phyloP scores from a whole-genome alignment of 2,113 vertebrate species.

The Calyptomena viridis region DNA sequence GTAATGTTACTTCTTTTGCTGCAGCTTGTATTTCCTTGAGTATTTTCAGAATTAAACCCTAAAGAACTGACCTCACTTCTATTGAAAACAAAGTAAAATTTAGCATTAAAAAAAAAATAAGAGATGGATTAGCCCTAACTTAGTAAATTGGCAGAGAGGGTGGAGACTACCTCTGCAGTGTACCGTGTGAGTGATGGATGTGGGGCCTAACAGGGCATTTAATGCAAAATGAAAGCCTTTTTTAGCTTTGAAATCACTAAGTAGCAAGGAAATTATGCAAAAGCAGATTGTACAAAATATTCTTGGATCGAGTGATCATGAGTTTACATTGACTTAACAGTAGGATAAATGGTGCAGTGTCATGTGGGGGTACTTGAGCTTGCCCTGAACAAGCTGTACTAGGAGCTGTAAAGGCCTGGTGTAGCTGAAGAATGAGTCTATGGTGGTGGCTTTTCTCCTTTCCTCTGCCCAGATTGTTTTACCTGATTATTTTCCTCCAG shows the following conservation, averaged over 20 bases:
- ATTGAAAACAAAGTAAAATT: neutral
- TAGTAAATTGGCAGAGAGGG: neutral
- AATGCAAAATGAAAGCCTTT: neutral
- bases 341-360: neutral
- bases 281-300: constrained; percentile 25
- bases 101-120: neutral
- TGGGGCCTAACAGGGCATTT: neutral
- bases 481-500: neutral
- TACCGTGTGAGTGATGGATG: neutral
- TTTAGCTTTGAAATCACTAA: constrained; percentile 25
- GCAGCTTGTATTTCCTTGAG: neutral
- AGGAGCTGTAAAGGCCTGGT: neutral
- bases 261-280: constrained; percentile 10
- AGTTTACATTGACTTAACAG: constrained; percentile 26
- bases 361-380: neutral
- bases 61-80: neutral
- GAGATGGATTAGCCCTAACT: neutral
- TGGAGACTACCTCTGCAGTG: neutral
- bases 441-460: neutral
- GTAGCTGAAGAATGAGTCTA: neutral
- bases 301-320: constrained; percentile 47
- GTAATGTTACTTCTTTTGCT: neutral
- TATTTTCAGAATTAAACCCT: neutral
- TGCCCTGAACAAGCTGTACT: neutral
- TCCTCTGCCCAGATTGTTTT: neutral